phyloP scores from a whole-genome alignment of 2,888 invertebrate species.

The Rugalucina vietnamica region DNA sequence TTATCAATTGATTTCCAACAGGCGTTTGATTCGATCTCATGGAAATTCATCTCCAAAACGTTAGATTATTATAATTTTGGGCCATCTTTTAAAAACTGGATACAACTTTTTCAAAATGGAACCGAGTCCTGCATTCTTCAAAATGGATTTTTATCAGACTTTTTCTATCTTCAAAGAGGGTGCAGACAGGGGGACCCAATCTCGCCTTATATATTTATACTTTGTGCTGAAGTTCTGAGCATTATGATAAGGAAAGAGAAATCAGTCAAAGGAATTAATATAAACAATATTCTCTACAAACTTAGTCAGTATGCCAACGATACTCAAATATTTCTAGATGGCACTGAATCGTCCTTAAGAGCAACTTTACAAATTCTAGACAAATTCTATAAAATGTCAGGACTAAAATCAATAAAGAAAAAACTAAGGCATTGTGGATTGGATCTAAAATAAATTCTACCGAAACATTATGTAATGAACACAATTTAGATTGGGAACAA shows the following conservation, averaged over 20 bases:
- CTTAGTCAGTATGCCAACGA: not conserved
- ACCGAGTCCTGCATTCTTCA: not conserved
- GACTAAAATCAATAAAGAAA: not conserved
- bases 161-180: not conserved
- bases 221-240: not conserved
- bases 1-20: no score
- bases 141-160: not conserved
- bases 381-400: not conserved
- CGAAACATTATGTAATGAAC: not conserved
- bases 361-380: not conserved
- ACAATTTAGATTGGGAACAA: not conserved
- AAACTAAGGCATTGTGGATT: not conserved
- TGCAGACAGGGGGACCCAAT: not conserved
- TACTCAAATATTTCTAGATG: not conserved
- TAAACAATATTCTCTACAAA: not conserved
- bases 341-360: not conserved
- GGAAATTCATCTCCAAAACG: not conserved
- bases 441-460: not conserved
- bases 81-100: not conserved
- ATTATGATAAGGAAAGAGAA: not conserved
- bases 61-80: not conserved
- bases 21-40: not conserved
- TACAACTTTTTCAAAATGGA: not conserved
- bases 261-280: not conserved
- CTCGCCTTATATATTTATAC: not conserved